Evolutionary conservation across 2,797 vertebrate genomes (phyloP).

Genomic region (Arctocebus calabarensis): DNA sequence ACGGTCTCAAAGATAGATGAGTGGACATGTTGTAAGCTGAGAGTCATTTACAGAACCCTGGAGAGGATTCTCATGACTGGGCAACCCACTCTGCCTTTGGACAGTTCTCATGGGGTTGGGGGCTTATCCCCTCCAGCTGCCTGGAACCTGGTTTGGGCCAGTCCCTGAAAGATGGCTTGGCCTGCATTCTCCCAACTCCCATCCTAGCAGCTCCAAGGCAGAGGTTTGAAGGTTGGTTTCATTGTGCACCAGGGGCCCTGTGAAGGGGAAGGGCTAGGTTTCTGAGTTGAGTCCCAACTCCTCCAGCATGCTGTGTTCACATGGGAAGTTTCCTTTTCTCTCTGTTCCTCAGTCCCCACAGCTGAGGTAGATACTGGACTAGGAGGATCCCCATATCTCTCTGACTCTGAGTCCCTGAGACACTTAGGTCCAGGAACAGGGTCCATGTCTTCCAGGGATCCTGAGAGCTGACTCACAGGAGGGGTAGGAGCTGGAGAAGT

Average conservation of each 20-base stretch:
- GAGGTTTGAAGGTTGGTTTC: background rate
- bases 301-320: background rate
- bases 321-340: background rate
- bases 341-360: background rate
- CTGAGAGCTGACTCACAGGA: constrained; percentile 58
- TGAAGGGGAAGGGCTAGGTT: background rate
- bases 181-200: background rate
- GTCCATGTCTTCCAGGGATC: background rate
- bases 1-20: background rate
- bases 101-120: background rate
- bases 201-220: background rate
- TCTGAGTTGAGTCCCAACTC: background rate
- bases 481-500: background rate
- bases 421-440: background rate
- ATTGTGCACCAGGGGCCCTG: background rate
- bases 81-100: background rate
- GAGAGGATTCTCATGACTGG: background rate
- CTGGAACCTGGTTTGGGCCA: background rate
- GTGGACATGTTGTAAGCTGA: background rate
- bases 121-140: background rate
- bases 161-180: background rate
- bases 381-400: constrained; percentile 49
- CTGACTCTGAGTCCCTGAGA: constrained; percentile 34
- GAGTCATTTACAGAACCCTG: background rate
- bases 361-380: constrained; percentile 1